phyloP scores from a whole-genome alignment of 2,888 invertebrate species.

The Diaprepes abbreviatus region DNA sequence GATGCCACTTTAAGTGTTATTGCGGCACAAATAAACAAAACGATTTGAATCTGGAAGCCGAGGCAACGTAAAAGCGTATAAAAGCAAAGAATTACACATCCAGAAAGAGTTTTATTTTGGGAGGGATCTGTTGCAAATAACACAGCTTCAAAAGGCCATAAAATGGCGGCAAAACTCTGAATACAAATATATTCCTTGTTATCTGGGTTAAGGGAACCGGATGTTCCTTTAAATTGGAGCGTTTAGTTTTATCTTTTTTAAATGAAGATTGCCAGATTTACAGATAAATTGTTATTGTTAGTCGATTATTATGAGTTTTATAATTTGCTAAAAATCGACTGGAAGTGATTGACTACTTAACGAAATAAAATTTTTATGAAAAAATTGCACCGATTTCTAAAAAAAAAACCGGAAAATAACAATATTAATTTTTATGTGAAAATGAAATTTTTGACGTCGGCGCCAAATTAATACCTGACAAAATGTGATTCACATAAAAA shows the following conservation, averaged over 20 bases:
- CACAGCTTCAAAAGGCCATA: slow-evolving; percentile 3
- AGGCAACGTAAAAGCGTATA: background rate
- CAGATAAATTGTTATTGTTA: background rate
- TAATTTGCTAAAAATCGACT: too few species aligned
- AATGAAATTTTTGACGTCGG: too few species aligned
- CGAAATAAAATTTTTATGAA: too few species aligned
- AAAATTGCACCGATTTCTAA: too few species aligned
- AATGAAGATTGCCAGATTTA: background rate
- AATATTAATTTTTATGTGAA: too few species aligned
- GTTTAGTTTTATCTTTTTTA: slow-evolving; percentile 6
- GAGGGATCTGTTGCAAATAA: slow-evolving; percentile 5
- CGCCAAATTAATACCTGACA: too few species aligned
- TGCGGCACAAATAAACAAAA: too few species aligned
- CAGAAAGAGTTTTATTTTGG: background rate
- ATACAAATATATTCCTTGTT: slow-evolving; percentile 6
- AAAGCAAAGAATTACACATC: slow-evolving; percentile 1
- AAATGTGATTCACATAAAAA: too few species aligned
- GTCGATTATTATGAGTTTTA: background rate
- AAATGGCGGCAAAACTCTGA: slow-evolving; percentile 11
- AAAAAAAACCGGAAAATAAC: too few species aligned
- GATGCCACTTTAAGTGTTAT: too few species aligned
- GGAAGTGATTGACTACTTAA: too few species aligned
- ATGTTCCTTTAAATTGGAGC: slow-evolving; percentile 9
- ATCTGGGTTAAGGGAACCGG: background rate
- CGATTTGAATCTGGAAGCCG: too few species aligned